Evolutionary conservation across 1,140 invertebrate species (phyloP).

Genomic region (Calliopsis andreniformis): DNA sequence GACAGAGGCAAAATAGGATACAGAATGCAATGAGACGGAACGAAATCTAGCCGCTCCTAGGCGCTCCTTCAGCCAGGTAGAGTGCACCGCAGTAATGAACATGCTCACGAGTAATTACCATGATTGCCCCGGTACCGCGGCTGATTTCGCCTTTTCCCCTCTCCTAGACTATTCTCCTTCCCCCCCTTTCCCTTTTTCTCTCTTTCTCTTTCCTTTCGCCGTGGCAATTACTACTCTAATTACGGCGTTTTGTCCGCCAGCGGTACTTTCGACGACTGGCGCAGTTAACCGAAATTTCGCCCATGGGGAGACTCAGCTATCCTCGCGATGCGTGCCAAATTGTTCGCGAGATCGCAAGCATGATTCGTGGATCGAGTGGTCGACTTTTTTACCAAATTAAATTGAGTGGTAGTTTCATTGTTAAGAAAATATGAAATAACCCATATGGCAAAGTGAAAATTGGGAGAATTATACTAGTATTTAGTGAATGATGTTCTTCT

Average conservation of each 20-base stretch:
- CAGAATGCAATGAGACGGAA: slow-evolving; percentile 54
- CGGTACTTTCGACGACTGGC: slow-evolving; percentile 47
- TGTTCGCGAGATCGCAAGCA: not conserved
- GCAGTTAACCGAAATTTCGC: slow-evolving; percentile 56
- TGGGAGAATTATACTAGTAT: too few species aligned
- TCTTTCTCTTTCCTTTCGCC: slow-evolving; percentile 27
- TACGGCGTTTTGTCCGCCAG: slow-evolving; percentile 53
- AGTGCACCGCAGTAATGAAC: slow-evolving; percentile 48
- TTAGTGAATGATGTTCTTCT: too few species aligned
- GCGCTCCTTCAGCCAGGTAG: slow-evolving; percentile 34
- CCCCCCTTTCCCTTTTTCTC: not conserved
- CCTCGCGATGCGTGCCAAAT: slow-evolving; percentile 10
- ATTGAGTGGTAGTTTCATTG: not conserved
- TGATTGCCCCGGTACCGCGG: slow-evolving; percentile 52
- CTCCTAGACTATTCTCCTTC: not conserved
- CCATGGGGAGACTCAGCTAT: not conserved
- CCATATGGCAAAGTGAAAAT: not conserved
- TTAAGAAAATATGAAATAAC: too few species aligned
- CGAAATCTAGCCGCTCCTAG: slow-evolving; percentile 63
- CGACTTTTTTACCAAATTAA: not conserved
- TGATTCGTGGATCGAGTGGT: not conserved
- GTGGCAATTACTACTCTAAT: slow-evolving; percentile 61
- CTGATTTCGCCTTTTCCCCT: slow-evolving; percentile 36
- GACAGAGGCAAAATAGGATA: slow-evolving; percentile 25
- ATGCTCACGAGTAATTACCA: slow-evolving; percentile 64